Evolutionary conservation across 2,113 vertebrate genomes (phyloP).

Genomic region (Misgurnus mizolepis): DNA sequence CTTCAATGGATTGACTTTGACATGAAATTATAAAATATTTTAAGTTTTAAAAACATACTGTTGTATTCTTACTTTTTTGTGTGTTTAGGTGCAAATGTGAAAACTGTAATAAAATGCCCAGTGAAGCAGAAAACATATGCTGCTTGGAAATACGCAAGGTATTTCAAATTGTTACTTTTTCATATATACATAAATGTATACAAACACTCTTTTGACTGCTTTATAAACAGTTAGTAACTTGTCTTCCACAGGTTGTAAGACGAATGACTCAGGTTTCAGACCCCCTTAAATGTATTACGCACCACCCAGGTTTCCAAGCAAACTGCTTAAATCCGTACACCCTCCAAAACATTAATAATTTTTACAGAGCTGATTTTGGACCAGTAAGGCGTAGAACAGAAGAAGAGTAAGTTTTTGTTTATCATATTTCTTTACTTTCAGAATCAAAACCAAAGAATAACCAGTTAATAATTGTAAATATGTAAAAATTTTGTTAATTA

Average conservation of each 20-base stretch:
- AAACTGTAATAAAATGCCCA: not conserved
- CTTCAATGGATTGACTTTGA: no score
- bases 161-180: not conserved
- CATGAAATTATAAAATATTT: no score
- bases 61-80: not conserved
- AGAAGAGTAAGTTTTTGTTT: no score
- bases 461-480: no score
- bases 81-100: constrained; percentile 3
- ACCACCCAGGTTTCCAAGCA: not conserved
- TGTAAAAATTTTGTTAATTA: no score
- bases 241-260: not conserved
- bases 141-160: not conserved
- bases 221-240: not conserved
- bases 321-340: no score
- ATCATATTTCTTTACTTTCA: no score
- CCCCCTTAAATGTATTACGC: not conserved
- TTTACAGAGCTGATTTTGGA: no score
- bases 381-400: no score
- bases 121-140: not conserved
- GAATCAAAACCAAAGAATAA: no score
- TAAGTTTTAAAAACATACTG: not conserved
- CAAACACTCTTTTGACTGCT: not conserved
- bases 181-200: no score
- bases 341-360: no score
- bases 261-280: constrained; percentile 1